A percentile compares a stretch with the other conserved stretches of the same genome.
phyloP scores from a whole-genome alignment of 2,113 vertebrate species.

The Sinocyclocheilus maitianheensis region DNA sequence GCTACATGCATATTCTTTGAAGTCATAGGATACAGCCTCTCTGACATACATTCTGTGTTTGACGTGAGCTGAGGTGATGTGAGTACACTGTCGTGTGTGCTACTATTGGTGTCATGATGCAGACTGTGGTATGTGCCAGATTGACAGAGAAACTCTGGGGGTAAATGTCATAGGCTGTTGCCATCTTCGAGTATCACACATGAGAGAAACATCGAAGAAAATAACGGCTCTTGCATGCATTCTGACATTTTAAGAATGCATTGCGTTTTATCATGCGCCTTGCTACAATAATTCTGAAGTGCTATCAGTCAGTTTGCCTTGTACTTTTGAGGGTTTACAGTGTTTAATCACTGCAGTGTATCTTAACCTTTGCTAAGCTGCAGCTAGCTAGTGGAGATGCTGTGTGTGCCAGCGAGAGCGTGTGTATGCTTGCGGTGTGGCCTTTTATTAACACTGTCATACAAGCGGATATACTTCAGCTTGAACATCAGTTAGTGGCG shows the following conservation, averaged over 20 bases:
- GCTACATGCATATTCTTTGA: background rate
- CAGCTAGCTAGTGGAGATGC: background rate
- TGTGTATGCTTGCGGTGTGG: constrained; percentile 63
- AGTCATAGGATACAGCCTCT: background rate
- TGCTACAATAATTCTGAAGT: background rate
- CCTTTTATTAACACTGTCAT: constrained; percentile 67
- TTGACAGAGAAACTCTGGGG: constrained; percentile 39
- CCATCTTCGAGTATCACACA: background rate
- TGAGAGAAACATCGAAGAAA: background rate
- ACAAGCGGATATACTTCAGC: constrained; percentile 67
- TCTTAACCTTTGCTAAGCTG: background rate
- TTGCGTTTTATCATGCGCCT: background rate
- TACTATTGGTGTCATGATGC: background rate
- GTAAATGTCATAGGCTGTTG: background rate
- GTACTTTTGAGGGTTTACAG: constrained; percentile 5
- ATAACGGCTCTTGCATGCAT: background rate
- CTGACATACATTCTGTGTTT: background rate
- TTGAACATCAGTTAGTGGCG: constrained; percentile 35
- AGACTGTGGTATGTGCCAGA: constrained; percentile 16
- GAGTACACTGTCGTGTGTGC: background rate
- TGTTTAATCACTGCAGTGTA: background rate
- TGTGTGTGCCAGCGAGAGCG: background rate
- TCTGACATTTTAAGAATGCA: background rate
- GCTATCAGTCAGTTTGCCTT: background rate
- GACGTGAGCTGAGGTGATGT: background rate